These are phyloP conservation scores for Pagetopsis macropterus DNA, from an alignment of 2,797 vertebrate genomes.

Conservation along the genomic window DNA sequence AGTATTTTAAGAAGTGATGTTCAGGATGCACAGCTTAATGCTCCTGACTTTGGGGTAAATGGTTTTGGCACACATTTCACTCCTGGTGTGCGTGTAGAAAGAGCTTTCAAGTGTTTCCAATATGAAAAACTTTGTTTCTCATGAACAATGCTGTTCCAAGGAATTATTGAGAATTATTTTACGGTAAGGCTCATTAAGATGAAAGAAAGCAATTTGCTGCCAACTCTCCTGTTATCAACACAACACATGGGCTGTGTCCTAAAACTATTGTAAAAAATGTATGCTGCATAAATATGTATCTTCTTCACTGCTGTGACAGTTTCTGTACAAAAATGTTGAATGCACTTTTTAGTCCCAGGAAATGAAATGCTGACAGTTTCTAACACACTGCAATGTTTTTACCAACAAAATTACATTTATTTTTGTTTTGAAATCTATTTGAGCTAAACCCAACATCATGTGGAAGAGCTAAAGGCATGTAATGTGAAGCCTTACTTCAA, in stretches of 20 bases:
- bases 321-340: background rate
- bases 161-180: slow-evolving; percentile 31
- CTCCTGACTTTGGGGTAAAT: background rate
- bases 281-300: background rate
- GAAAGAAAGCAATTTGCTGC: slow-evolving; percentile 5
- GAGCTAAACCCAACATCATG: background rate
- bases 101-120: slow-evolving; percentile 37
- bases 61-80: slow-evolving; percentile 4
- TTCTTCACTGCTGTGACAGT: slow-evolving; percentile 2
- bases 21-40: background rate
- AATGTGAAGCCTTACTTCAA: slow-evolving; percentile 86
- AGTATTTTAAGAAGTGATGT: background rate
- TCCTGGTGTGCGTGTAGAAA: background rate
- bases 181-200: slow-evolving; percentile 12
- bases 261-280: background rate
- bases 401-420: background rate
- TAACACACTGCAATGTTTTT: background rate
- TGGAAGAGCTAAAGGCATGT: background rate
- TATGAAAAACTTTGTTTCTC: slow-evolving; percentile 26
- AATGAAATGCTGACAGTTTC: background rate
- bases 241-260: background rate
- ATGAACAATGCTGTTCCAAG: slow-evolving; percentile 6
- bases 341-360: slow-evolving; percentile 2
- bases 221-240: slow-evolving; percentile 20
- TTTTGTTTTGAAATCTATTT: background rate